Evolutionary conservation across 2,797 vertebrate species (phyloP), one percentile per base, ranked within the genome.

Genomic region (Austrolebias charrua): DNA sequence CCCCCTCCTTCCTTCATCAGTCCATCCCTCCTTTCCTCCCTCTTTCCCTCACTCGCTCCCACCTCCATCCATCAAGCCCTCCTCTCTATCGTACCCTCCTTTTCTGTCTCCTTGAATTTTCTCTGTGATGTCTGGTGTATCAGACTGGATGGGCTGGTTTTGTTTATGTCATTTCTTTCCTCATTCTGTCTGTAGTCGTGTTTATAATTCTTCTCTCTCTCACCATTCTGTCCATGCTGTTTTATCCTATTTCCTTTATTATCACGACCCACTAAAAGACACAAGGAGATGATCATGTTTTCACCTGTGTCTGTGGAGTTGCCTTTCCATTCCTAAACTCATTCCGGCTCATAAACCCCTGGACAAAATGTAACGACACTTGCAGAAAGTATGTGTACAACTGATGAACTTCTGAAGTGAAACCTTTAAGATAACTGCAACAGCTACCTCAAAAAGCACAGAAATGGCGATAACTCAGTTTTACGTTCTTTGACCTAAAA

Each of bases 41-140:
- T 65, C 1, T 56, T 49, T 51, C 58, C 61, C 24, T 44, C 53
- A 50, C 46, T 42, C 53, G 50, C 46, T 42, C 44, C 35, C 1
- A 29, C 61, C 63, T 69, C 69, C 18, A 66, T 75, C 66, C 76
- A 67, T 79, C 77, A 75, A 61, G 50, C 28, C 50, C 53, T 66
- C 53, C 58, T 57, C 45, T 62, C 55, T 59, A 46, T 69, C 54
- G 3, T 29, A 40, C 10, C 42, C 3, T 56, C 29, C 52, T 62
- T 62, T 63, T 55, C 61, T 69, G 29, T 71, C 47, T 73, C 49
- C 38, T 60, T 50, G 47, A 52, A 18, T 62, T 73, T 73, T 60
- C 44, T 71, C 55, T 35, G 29, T 64, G 63, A 68, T 57, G 63
- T 73, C 78, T 73, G 61, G 42, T 72, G 54, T 28, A 29, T 58